Base-by-base conservation (phyloP, 2,888 invertebrate species). In the Hedychridium roseum region DNA sequence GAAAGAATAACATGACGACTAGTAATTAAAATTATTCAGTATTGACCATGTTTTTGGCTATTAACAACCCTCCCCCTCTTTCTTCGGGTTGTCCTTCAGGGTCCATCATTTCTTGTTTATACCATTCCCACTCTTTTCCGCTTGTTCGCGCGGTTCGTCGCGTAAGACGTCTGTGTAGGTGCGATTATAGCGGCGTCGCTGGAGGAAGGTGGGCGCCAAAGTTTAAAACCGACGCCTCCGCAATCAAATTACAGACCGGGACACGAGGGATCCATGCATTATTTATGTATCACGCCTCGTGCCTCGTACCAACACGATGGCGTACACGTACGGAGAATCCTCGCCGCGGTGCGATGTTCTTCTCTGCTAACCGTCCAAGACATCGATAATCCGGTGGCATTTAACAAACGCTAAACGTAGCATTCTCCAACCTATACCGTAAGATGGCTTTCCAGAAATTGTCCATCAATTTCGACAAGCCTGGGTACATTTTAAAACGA, bases 191-290 rank as follows among this genome's bases (percentile, higher is more conserved):
- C 52, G 52, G 58, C 56, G 54, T 63, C 55, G 49, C 58, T 64
- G 60, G 34, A 53, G 57, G 60, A 54, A 64, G 63, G 65, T 64
- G 68, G 69, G 66, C 66, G 70, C 66, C 65, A 71, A 71, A 64
- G 66, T 70, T 23, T 68, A 66, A 64, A 70, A 70, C 69, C 66
- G 65, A 74, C 74, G 75, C 74, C 75, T 73, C 71, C 74, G 69
- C 74, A 74, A 74, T 75, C 68, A 74, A 75, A 75, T 74, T 75
- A 74, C 72, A 74, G 70, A 66, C 63, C 68, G 68, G 65, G 71
- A 68, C 71, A 69, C 64, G 68, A 56, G 61, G 59, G 60, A 54
- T 60, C 65, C 67, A 73, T 74, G 70, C 71, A 74, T 74, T 74
- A 74, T 73, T 74, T 74, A 74, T 74, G 70, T 64, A 65, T 66